These are phyloP conservation scores for Synanthedon formicaeformis DNA, from an alignment of 2,888 invertebrate genomes.

Conservation along the genomic window DNA sequence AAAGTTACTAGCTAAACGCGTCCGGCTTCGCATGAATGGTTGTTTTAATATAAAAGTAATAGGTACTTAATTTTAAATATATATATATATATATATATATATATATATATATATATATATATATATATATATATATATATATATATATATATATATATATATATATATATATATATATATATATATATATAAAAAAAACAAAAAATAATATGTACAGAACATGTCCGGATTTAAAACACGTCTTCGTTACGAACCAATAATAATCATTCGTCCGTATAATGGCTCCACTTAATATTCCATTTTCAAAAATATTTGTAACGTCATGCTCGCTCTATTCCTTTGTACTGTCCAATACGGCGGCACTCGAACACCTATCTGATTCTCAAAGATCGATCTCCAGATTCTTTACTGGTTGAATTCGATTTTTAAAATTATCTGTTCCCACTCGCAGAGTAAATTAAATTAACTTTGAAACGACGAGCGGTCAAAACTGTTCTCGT, in stretches of 20 bases:
- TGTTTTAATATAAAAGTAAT: no score
- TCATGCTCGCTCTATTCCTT: conserved; percentile 66
- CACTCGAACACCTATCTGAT: conserved; percentile 46
- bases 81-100: no score
- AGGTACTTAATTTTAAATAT: no score
- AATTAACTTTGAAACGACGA: conserved; percentile 17
- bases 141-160: no score
- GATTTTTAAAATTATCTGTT: conserved; percentile 36
- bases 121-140: no score
- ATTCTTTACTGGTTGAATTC: conserved; percentile 43
- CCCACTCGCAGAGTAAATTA: conserved; percentile 26
- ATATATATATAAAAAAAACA: no score
- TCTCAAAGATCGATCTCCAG: conserved; percentile 26
- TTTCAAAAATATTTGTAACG: conserved; percentile 68
- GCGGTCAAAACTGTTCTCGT: no score
- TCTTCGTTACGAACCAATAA: conserved; percentile 28
- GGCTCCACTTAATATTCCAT: conserved; percentile 68
- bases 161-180: no score
- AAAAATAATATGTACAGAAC: no score
- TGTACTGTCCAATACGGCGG: conserved; percentile 49
- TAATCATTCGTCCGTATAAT: conserved; percentile 62
- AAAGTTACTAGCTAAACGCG: no score
- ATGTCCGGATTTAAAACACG: neutral
- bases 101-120: no score
- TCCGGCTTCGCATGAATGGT: no score